Percentiles rank a stretch among this genome's conserved stretches.
These are phyloP conservation scores for Chymomyza amoena DNA, from an alignment of 2,888 invertebrate genomes.

Conservation along the genomic window DNA sequence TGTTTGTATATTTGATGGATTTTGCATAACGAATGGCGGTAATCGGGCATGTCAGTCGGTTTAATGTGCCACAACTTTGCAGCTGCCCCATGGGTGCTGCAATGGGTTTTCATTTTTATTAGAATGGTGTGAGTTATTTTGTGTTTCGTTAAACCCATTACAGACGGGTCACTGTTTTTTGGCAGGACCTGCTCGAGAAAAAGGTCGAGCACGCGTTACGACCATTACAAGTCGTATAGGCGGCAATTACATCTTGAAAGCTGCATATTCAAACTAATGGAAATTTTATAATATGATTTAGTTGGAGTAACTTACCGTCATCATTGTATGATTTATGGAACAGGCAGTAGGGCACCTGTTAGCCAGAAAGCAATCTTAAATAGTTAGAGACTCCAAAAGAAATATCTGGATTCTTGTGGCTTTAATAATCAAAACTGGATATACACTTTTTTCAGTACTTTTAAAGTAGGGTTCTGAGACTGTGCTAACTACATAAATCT, in stretches of 20 bases:
- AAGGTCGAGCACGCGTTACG: background rate
- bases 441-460: too few species aligned
- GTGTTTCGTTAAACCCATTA: background rate
- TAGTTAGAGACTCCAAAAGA: too few species aligned
- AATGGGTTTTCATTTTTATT: background rate
- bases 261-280: too few species aligned
- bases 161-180: background rate
- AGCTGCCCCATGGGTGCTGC: background rate
- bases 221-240: background rate
- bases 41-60: slow-evolving; percentile 7
- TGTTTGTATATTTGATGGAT: slow-evolving; percentile 15
- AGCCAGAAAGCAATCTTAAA: too few species aligned
- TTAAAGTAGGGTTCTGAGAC: too few species aligned
- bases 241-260: background rate
- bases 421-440: too few species aligned
- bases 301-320: too few species aligned
- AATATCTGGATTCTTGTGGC: too few species aligned
- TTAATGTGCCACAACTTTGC: background rate
- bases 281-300: too few species aligned
- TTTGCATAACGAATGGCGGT: slow-evolving; percentile 16
- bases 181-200: background rate
- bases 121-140: background rate
- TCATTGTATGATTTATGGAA: too few species aligned
- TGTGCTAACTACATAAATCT: too few species aligned
- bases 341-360: too few species aligned